Percentiles rank a stretch among this genome's conserved stretches.
These are phyloP conservation scores for Microtus montanus DNA, from an alignment of 2,113 vertebrate genomes.

Conservation along the genomic window DNA sequence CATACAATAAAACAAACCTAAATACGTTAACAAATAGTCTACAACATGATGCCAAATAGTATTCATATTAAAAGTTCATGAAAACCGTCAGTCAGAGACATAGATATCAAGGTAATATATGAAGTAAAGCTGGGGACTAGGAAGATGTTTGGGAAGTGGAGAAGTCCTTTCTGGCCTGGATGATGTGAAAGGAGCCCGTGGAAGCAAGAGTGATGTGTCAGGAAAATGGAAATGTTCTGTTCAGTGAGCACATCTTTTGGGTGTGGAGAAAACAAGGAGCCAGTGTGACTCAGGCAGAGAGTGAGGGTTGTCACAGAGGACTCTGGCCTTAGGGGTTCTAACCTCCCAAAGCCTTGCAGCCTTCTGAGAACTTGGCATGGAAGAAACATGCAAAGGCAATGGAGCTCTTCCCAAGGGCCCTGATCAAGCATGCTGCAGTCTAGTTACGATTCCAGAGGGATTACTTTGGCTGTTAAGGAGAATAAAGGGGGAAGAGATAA, in stretches of 20 bases:
- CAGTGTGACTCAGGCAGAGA: background rate
- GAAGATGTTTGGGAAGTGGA: background rate
- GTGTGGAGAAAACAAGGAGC: background rate
- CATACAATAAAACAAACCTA: background rate
- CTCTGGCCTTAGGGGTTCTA: background rate
- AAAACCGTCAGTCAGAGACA: background rate
- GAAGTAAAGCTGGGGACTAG: accelerated
- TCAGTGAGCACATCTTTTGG: background rate
- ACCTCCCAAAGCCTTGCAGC: background rate
- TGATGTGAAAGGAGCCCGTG: background rate
- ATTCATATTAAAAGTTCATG: background rate
- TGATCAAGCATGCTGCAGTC: background rate
- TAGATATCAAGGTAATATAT: background rate
- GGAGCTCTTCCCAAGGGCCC: background rate
- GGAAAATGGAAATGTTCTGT: background rate
- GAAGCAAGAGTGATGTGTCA: background rate
- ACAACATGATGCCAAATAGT: background rate
- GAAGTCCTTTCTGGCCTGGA: background rate
- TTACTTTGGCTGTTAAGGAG: background rate
- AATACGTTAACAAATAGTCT: background rate
- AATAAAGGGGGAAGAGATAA: background rate
- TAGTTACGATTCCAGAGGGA: background rate
- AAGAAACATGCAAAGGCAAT: background rate
- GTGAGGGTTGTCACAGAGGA: background rate
- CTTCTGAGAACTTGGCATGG: background rate